Conservation (phyloP, 2,888 invertebrate species). For the Himalopsyche anomala region DNA sequence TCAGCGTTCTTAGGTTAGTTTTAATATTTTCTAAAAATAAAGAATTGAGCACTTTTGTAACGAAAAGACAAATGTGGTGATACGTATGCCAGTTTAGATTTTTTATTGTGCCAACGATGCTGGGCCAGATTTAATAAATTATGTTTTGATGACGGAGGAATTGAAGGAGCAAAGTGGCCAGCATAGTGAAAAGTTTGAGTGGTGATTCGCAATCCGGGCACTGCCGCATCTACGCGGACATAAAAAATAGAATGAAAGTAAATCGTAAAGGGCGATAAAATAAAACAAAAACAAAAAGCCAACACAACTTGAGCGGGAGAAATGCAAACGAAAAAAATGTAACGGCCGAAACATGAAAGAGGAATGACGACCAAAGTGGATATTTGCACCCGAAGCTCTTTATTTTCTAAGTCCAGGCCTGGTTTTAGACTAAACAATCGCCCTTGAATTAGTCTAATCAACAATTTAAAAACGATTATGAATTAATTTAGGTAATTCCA, state of each 20-base stretch:
- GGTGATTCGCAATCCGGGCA: constrained; percentile 49
- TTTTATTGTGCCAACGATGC: no score
- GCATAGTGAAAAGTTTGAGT: constrained; percentile 61
- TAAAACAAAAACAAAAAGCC: constrained; percentile 60
- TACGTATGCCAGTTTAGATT: no score
- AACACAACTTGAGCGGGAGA: constrained; percentile 51
- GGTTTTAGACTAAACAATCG: constrained; percentile 27
- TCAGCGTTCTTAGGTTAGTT: no score
- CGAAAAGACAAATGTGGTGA: neutral
- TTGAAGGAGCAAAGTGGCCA: constrained; percentile 35
- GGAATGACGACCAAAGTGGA: constrained; percentile 57
- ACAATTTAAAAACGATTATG: no score
- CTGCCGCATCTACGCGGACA: constrained; percentile 47
- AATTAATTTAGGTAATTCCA: no score
- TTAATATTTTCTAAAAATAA: no score
- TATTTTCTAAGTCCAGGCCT: constrained; percentile 28
- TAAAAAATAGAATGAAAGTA: constrained; percentile 61
- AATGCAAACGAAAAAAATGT: constrained; percentile 60
- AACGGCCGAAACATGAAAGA: constrained; percentile 60
- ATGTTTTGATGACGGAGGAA: constrained; percentile 32
- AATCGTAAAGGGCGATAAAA: constrained; percentile 59
- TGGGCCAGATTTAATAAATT: constrained; percentile 16
- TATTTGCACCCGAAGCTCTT: constrained; percentile 44
- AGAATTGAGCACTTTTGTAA: no score
- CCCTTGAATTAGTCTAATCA: neutral